Percentiles rank a stretch among this genome's conserved stretches.
Evolutionary conservation across 2,113 vertebrate species (phyloP).

Genomic region (Hyperopisus bebe): DNA sequence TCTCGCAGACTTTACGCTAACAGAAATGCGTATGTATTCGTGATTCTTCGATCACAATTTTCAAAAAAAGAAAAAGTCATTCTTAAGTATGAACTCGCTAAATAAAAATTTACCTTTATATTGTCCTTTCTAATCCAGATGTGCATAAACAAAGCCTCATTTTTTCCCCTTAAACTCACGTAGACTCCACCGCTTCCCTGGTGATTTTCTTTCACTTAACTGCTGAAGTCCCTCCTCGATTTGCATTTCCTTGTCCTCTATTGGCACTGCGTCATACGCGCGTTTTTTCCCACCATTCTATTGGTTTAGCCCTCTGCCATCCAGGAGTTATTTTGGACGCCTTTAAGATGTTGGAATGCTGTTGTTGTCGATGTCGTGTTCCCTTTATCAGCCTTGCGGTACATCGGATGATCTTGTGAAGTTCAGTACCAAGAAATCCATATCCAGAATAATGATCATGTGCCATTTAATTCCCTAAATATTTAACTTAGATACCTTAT

Average conservation of each 20-base stretch:
- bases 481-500: background rate
- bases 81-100: background rate
- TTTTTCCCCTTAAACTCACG: background rate
- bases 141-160: background rate
- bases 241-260: background rate
- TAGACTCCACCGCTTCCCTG: background rate
- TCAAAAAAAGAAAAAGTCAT: background rate
- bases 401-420: background rate
- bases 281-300: background rate
- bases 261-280: background rate
- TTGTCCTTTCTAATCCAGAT: background rate
- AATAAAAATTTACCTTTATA: background rate
- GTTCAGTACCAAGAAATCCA: background rate
- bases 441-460: background rate
- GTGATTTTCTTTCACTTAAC: constrained; percentile 15
- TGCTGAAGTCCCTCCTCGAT: constrained; percentile 1
- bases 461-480: background rate
- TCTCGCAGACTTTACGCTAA: background rate
- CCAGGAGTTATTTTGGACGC: background rate
- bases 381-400: background rate
- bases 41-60: background rate
- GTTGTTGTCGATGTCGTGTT: background rate
- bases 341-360: background rate
- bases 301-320: background rate
- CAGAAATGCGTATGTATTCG: background rate